These are phyloP conservation scores for Australoheros facetus DNA, from an alignment of 2,797 vertebrate genomes.

Conservation along the genomic window DNA sequence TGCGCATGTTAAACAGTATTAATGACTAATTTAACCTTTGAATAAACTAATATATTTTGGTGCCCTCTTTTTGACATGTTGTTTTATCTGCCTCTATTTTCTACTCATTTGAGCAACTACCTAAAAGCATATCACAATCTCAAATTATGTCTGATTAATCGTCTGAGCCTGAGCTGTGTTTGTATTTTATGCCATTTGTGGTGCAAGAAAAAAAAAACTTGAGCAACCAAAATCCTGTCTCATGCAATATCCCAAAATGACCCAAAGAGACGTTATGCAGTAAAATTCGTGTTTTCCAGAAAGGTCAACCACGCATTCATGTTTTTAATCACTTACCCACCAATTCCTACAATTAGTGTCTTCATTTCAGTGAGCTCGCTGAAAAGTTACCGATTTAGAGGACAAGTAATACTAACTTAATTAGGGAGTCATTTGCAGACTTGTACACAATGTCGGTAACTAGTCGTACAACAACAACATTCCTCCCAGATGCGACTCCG, in stretches of 20 bases:
- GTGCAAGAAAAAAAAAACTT: not conserved
- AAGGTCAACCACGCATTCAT: not conserved
- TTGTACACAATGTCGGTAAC: fast-evolving
- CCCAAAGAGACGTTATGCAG: not conserved
- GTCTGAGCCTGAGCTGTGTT: not conserved
- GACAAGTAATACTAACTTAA: not conserved
- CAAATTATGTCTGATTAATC: not conserved
- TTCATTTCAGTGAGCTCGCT: constrained; percentile 76
- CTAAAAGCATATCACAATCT: not conserved
- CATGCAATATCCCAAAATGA: not conserved
- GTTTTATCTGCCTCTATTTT: not conserved
- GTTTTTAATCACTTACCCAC: constrained; percentile 85
- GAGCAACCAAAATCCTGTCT: not conserved
- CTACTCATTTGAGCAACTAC: not conserved
- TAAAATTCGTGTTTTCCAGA: not conserved
- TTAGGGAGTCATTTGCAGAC: not conserved
- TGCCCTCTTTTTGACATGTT: not conserved
- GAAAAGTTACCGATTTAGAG: not conserved
- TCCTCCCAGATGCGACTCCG: constrained; percentile 18
- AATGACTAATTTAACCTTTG: not conserved
- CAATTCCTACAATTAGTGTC: constrained; percentile 87
- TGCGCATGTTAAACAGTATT: not conserved
- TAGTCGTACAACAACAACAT: not conserved
- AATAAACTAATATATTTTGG: not conserved
- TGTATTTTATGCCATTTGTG: not conserved